Base-by-base conservation (phyloP, 2,888 invertebrate species). In the Calephelis perditalis region DNA sequence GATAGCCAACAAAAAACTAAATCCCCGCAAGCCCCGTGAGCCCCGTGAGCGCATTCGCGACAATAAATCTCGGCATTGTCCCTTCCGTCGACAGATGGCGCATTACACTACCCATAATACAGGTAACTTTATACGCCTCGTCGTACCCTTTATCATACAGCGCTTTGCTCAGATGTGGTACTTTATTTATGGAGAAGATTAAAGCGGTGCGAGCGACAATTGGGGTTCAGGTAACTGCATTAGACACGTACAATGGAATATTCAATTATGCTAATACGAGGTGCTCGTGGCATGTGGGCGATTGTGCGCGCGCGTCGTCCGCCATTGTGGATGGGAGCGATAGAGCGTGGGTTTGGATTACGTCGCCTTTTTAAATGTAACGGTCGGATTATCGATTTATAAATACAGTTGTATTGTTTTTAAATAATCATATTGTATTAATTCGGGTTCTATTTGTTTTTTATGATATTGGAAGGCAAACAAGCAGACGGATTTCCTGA, bases 1-100 rank as follows among this genome's bases (percentile, higher is more conserved):
- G 89, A 89, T 88, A 86, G 86, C 82, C 76, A 70, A 73, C 85
- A 86, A 87, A 88, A 87, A 88, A 86, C 76, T 69, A 75, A 76
- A 79, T 78, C 79, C 81, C 81, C 77, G 73, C 81, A 81, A 81
- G 75, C 76, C 82, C 76, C 40, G 37, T 37, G 37, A 37, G 37
- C 7, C 37, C 75, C 75, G 78, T 78, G 80, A 83, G 81, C 82
- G 79, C 82, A 78, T 81, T 82, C 73, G 86, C 79, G 77, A 82
- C 86, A 83, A 86, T 87, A 85, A 86, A 87, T 86, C 86, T 79
- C 76, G 72, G 80, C 76, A 79, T 81, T 84, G 84, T 81, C 77
- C 77, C 76, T 71, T 65, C 68, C 72, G 77, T 67, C 84, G 87
- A 81, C 88, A 88, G 87, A 86, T 86, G 87, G 86, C 81, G 78